Conservation (phyloP, 2,888 invertebrate species). For the Drosophila mimica region DNA sequence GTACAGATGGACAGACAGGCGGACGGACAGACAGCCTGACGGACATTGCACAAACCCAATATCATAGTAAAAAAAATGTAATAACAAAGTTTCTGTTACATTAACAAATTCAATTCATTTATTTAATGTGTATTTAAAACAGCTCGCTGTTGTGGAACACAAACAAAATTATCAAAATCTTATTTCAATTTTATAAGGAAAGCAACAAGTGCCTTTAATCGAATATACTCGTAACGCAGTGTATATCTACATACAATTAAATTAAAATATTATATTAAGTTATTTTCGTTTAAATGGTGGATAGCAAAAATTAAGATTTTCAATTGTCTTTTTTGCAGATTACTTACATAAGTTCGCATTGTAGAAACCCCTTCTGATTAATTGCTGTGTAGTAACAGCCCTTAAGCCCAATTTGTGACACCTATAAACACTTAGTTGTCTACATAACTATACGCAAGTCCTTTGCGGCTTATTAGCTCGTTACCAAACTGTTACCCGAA, state of each 20-base stretch:
- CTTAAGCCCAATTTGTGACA: slow-evolving; percentile 18
- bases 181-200: neutral
- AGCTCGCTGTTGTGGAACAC: neutral
- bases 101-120: neutral
- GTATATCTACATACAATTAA: neutral
- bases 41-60: too few relatives aligned
- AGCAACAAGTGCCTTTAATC: neutral
- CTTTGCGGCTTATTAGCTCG: slow-evolving; percentile 48
- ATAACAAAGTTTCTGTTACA: neutral
- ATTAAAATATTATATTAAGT: neutral
- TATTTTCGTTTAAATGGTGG: neutral
- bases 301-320: neutral
- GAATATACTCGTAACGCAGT: neutral
- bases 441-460: slow-evolving; percentile 1
- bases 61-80: neutral
- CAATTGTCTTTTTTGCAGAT: neutral
- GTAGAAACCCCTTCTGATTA: neutral
- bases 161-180: too few relatives aligned
- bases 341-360: neutral
- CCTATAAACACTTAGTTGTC: slow-evolving; percentile 10
- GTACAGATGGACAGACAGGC: too few relatives aligned
- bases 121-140: neutral
- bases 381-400: neutral
- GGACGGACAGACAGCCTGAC: too few relatives aligned
- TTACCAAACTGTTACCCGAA: slow-evolving; percentile 27